phyloP scores from a whole-genome alignment of 1,140 invertebrate genomes.

The Drosophila oshimai region DNA sequence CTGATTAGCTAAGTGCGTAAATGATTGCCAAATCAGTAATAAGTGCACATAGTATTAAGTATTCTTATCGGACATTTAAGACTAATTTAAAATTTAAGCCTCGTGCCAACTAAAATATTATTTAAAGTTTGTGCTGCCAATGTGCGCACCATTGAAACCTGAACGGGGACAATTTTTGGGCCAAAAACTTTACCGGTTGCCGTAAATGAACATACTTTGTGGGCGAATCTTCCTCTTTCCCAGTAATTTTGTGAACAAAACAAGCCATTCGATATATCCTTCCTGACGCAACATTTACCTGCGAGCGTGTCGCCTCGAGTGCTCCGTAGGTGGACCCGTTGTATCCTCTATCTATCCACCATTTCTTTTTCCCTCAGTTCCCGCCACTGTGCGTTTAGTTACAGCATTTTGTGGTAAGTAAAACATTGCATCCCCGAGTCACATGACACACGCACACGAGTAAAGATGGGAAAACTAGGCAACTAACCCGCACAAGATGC shows the following conservation, averaged over 20 bases:
- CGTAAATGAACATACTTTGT: conserved; percentile 75
- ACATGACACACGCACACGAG: conserved; percentile 32
- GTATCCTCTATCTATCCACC: conserved; percentile 49
- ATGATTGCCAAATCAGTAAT: conserved; percentile 66
- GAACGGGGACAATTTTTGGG: conserved; percentile 71
- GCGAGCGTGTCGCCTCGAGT: conserved; percentile 61
- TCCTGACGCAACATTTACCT: conserved; percentile 16
- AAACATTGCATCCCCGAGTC: conserved; percentile 64
- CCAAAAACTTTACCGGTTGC: conserved; percentile 58
- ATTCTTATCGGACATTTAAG: no score
- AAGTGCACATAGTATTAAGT: conserved; percentile 56
- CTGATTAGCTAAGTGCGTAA: conserved; percentile 55
- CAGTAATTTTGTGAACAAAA: conserved; percentile 44
- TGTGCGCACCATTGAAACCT: conserved; percentile 68
- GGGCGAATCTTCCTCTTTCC: conserved; percentile 5
- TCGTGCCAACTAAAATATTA: no score
- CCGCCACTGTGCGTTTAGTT: conserved; percentile 55
- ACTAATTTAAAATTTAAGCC: no score
- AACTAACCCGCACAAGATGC: conserved; percentile 71
- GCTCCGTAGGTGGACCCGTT: conserved; percentile 60
- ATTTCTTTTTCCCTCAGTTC: not conserved
- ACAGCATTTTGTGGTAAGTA: conserved; percentile 78
- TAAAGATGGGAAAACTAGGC: conserved; percentile 22
- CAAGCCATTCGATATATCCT: conserved; percentile 18
- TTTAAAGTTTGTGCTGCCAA: conserved; percentile 72